Conservation (phyloP, 2,888 invertebrate genomes). For the Venustoraphidia nigricollis region DNA sequence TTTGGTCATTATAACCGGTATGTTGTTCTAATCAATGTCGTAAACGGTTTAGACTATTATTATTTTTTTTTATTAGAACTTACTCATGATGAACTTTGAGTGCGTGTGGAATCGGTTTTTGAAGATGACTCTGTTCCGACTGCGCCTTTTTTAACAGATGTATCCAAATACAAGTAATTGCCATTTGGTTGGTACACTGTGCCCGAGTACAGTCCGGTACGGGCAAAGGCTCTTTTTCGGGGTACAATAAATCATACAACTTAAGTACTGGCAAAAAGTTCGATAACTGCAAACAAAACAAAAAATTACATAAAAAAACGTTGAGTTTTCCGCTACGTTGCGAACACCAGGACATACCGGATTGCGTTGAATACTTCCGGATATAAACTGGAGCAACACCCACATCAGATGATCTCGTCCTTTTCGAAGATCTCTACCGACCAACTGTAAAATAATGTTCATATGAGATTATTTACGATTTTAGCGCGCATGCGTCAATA, state of each 20-base stretch:
- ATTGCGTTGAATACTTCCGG: conserved; percentile 90
- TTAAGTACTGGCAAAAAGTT: conserved; percentile 83
- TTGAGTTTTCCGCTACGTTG: not conserved
- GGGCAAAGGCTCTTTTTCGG: conserved; percentile 77
- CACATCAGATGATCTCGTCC: conserved; percentile 98
- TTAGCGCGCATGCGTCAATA: too few relatives aligned
- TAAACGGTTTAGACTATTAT: too few relatives aligned
- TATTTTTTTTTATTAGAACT: conserved; percentile 18
- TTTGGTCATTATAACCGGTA: too few relatives aligned
- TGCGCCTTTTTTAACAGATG: conserved; percentile 89
- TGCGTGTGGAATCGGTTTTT: conserved; percentile 61
- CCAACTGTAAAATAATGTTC: conserved; percentile 31
- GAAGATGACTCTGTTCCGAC: conserved; percentile 51
- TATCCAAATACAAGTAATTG: conserved; percentile 93
- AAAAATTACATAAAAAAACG: not conserved
- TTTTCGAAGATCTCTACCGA: conserved; percentile 66
- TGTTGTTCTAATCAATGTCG: too few relatives aligned
- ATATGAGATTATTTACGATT: too few relatives aligned
- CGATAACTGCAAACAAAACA: conserved; percentile 37
- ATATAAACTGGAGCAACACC: conserved; percentile 92
- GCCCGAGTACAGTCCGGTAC: conserved; percentile 81
- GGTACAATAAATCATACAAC: conserved; percentile 82
- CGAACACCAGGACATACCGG: conserved; percentile 38
- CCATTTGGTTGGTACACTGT: conserved; percentile 79
- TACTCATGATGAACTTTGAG: conserved; percentile 73